Evolutionary conservation across 2,888 invertebrate genomes (phyloP).

Genomic region (Nomada fabriciana): DNA sequence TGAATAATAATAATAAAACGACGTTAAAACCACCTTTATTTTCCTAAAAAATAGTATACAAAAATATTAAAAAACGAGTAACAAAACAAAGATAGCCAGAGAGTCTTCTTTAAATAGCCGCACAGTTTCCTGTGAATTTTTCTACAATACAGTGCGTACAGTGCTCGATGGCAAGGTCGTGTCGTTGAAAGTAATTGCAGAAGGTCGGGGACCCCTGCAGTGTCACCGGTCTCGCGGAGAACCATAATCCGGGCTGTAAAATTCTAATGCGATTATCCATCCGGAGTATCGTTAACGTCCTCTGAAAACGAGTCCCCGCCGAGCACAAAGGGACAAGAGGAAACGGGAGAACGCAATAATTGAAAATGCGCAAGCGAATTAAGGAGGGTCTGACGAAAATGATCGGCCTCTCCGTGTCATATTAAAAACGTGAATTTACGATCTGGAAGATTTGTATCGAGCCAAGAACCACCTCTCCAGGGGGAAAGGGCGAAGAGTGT

Average conservation of each 20-base stretch:
- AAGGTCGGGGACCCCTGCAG: constrained; percentile 48
- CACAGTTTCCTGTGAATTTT: not conserved
- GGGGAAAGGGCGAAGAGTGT: not conserved
- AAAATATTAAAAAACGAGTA: too few species aligned
- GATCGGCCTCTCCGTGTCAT: not conserved
- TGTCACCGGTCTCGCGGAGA: constrained; percentile 29
- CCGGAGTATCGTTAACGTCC: not conserved
- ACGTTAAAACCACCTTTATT: not conserved
- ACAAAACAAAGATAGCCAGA: too few species aligned
- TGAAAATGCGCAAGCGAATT: not conserved
- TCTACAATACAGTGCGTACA: constrained; percentile 11
- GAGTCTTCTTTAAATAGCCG: not conserved
- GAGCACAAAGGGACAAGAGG: not conserved
- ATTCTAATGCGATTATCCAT: not conserved
- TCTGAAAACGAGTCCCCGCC: not conserved
- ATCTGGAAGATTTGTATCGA: constrained; percentile 21
- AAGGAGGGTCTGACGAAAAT: constrained; percentile 6
- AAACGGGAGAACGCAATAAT: not conserved
- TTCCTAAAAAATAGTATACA: not conserved
- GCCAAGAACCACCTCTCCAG: not conserved
- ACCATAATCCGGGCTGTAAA: constrained; percentile 22
- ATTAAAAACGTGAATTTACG: constrained; percentile 38
- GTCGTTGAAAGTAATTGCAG: constrained; percentile 51
- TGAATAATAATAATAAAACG: not conserved
- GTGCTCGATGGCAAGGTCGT: constrained; percentile 52